These are phyloP conservation scores for Tetraodon nigroviridis DNA, from an alignment of 2,113 vertebrate species.

Conservation along the genomic window DNA sequence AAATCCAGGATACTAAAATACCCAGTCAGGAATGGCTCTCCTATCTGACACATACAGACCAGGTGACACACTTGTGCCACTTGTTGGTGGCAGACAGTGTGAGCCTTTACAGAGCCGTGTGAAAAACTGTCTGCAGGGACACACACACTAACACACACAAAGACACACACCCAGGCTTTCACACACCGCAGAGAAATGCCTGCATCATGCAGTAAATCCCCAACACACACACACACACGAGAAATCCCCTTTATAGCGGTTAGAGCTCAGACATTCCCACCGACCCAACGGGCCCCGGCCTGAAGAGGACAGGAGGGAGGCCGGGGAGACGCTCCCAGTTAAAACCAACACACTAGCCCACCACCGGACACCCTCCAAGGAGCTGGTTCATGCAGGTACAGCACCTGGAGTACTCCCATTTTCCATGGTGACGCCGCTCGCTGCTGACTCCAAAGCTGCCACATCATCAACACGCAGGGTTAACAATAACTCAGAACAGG, in stretches of 20 bases:
- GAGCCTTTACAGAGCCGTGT: slow-evolving; percentile 14
- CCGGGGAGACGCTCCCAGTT: slow-evolving; percentile 1
- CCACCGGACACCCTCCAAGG: slow-evolving; percentile 9
- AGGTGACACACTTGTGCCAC: slow-evolving; percentile 1
- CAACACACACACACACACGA: background rate
- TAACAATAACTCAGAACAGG: background rate
- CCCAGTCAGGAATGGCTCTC: no score
- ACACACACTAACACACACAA: background rate
- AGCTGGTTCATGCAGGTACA: slow-evolving; percentile 13
- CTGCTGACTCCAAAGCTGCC: slow-evolving; percentile 18
- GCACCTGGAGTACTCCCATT: slow-evolving; percentile 41
- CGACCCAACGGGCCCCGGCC: background rate
- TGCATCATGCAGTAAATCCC: background rate
- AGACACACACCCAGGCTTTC: background rate
- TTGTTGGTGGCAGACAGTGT: background rate
- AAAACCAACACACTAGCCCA: slow-evolving; percentile 14
- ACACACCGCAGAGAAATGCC: slow-evolving; percentile 16
- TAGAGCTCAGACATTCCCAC: background rate
- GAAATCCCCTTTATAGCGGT: no score
- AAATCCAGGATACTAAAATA: no score
- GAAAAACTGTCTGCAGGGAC: slow-evolving; percentile 1
- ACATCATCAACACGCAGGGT: slow-evolving; percentile 21
- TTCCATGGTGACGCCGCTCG: background rate
- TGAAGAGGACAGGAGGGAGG: slow-evolving; percentile 16
- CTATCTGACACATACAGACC: background rate